A percentile compares a stretch with the other conserved stretches of the same genome.
phyloP scores from a whole-genome alignment of 2,113 vertebrate species.

The Taurulus bubalis region DNA sequence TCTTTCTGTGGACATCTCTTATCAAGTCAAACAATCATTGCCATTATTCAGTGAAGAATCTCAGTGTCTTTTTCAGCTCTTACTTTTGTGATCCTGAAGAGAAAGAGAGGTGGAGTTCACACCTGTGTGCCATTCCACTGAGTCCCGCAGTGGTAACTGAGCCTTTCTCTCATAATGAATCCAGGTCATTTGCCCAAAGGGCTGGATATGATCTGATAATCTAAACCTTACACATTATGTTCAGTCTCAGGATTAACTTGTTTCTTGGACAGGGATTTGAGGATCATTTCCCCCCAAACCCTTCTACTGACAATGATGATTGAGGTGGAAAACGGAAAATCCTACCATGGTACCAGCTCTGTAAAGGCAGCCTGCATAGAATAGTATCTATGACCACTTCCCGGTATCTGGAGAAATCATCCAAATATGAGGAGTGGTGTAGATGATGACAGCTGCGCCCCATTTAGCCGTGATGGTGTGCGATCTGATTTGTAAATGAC shows the following conservation, averaged over 20 bases:
- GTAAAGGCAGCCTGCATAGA: not conserved
- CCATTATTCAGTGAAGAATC: slow-evolving; percentile 6
- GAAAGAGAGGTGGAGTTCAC: slow-evolving; percentile 33
- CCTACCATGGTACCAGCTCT: not conserved
- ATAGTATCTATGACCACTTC: not conserved
- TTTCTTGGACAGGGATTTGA: slow-evolving; percentile 3
- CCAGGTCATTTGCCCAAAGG: slow-evolving; percentile 44
- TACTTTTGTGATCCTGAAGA: slow-evolving; percentile 23
- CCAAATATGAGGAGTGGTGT: not conserved
- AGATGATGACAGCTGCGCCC: not conserved
- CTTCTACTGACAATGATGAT: slow-evolving; percentile 12
- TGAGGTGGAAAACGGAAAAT: not conserved
- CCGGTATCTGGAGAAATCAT: not conserved
- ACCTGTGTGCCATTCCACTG: slow-evolving; percentile 20
- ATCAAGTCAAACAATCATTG: not conserved
- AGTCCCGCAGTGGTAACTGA: slow-evolving; percentile 35
- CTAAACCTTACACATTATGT: not conserved
- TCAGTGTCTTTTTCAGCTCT: slow-evolving; percentile 33
- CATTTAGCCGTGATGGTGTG: not conserved
- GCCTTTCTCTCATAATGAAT: slow-evolving; percentile 29
- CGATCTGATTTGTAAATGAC: not conserved
- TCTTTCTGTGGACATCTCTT: not conserved
- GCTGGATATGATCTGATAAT: slow-evolving; percentile 36
- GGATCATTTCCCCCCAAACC: slow-evolving; percentile 20
- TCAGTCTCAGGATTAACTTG: slow-evolving; percentile 38